Evolutionary conservation across 2,797 vertebrate species (phyloP), one percentile per base, ranked within the genome.

Genomic region (Pipistrellus nathusii): DNA sequence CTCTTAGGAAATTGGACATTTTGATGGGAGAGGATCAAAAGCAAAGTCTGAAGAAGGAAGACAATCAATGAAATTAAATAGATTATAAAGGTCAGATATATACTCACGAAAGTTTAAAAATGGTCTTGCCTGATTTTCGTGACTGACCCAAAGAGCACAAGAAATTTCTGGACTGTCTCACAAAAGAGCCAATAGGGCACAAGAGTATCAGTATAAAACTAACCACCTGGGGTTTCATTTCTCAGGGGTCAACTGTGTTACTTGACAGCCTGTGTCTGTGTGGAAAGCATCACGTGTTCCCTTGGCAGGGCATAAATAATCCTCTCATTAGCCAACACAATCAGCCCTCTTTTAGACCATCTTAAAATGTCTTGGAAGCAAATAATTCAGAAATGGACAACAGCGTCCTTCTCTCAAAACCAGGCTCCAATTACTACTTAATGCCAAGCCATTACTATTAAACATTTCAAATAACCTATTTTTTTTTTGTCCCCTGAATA

Each of bases 11-110:
- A 98, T 97, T 97, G 95, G 97, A 96, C 97, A 97, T 98, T 98
- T 98, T 98, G 98, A 98, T 96, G 98, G 97, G 97, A 97, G 96
- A 98, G 97, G 96, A 97, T 97, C 98, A 97, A 97, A 98, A 98
- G 97, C 97, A 96, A 98, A 98, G 97, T 97, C 92, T 97, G 97
- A 98, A 98, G 97, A 82, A 73, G 21, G 41, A 91, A 85, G 27
- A 44, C 68, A 90, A 85, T 97, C 95, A 96, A 80, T 96, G 96
- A 97, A 94, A 86, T 93, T 92, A 93, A 97, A 95, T 71, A 88
- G 97, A 97, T 95, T 95, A 92, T 94, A 91, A 98, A 95, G 90
- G 57, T 30, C 78, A 57, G 68, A 86, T 89, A 85, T 8, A 91
- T 72, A 77, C 68, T 57, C 91, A 64, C 57, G 71, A 73, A 94